phyloP scores from a whole-genome alignment of 37 sponge, comb jelly and placozoan genomes.

The Haliclona indistincta region DNA sequence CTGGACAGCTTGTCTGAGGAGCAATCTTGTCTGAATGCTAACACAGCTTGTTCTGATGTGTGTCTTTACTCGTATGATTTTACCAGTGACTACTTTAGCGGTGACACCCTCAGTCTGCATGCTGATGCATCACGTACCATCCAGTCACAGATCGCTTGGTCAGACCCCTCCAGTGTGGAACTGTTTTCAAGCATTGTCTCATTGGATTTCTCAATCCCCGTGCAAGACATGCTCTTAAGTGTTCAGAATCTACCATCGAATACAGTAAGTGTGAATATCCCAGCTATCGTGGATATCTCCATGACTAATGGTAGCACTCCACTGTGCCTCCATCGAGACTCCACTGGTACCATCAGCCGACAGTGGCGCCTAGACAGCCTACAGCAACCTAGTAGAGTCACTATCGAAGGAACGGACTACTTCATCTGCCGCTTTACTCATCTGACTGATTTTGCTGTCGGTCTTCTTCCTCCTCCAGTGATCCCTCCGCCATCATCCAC shows the following conservation, averaged over 20 bases:
- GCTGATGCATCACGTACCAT: constrained; percentile 8
- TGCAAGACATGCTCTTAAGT: constrained; percentile 17
- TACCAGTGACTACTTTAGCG: constrained; percentile 19
- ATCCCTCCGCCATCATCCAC: constrained; percentile 18
- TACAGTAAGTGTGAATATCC: constrained; percentile 41
- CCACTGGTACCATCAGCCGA: constrained; percentile 23
- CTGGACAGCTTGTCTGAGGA: background rate
- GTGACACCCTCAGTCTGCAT: background rate
- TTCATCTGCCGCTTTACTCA: constrained; percentile 51
- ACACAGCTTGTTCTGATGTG: constrained; percentile 36
- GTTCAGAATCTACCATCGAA: constrained; percentile 7
- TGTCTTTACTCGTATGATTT: constrained; percentile 12
- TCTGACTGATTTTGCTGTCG: constrained; percentile 64
- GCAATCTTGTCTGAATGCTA: constrained; percentile 8
- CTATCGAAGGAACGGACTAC: background rate
- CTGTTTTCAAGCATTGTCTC: constrained; percentile 44
- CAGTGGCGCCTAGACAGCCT: constrained; percentile 44
- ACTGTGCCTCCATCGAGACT: constrained; percentile 62
- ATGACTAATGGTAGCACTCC: constrained; percentile 9
- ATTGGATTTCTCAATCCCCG: constrained; percentile 42
- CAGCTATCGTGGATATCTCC: background rate
- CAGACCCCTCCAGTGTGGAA: constrained; percentile 19
- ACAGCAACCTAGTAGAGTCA: constrained; percentile 6
- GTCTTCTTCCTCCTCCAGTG: constrained; percentile 65
- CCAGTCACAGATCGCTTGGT: constrained; percentile 17